Evolutionary conservation across 2,113 vertebrate genomes (phyloP).

Genomic region (Uria lomvia): DNA sequence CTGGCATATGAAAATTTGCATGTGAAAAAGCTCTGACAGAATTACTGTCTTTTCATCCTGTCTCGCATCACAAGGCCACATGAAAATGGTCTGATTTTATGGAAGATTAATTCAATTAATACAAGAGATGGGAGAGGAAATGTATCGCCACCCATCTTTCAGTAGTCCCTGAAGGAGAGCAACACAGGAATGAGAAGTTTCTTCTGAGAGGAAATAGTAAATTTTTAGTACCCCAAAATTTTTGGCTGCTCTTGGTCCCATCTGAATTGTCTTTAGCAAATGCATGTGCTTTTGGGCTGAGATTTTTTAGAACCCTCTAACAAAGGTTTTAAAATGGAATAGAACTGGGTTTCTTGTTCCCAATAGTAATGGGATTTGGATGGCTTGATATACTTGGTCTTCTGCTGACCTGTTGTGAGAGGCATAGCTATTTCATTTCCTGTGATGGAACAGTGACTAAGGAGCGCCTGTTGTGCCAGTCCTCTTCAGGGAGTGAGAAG

Average conservation of each 20-base stretch:
- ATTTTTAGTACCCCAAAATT: neutral
- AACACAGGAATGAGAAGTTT: neutral
- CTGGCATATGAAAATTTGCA: slow-evolving; percentile 10
- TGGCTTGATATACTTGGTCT: neutral
- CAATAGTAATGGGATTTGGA: neutral
- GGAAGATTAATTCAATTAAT: neutral
- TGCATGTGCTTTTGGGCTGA: neutral
- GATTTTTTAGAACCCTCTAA: neutral
- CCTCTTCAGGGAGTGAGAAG: neutral
- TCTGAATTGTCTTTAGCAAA: neutral
- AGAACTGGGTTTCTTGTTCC: neutral
- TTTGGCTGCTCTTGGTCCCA: neutral
- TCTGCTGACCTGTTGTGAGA: neutral
- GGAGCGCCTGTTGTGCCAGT: neutral
- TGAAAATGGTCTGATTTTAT: neutral
- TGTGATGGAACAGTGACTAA: neutral
- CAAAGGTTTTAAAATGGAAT: neutral
- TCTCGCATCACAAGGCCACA: neutral
- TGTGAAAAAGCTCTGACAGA: slow-evolving; percentile 11
- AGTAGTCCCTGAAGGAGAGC: neutral
- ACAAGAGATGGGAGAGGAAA: neutral
- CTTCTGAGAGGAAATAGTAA: neutral
- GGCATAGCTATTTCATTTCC: neutral
- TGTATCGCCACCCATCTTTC: neutral
- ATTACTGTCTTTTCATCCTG: slow-evolving; percentile 14